Evolutionary conservation across 2,888 invertebrate species (phyloP).

Genomic region (Spilarctia lutea): DNA sequence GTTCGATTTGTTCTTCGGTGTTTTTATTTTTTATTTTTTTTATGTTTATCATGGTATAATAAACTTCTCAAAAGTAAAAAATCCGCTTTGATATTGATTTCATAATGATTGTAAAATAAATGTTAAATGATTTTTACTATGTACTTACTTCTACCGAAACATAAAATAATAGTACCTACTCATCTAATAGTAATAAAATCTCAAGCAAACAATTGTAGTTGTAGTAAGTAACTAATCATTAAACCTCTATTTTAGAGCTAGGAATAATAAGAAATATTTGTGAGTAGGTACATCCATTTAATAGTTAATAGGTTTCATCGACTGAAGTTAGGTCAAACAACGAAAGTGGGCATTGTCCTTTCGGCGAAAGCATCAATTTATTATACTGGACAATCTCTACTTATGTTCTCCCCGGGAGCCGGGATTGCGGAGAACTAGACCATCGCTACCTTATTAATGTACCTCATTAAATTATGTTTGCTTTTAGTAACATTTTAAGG

Average conservation of each 20-base stretch:
- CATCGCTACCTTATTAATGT: constrained; percentile 48
- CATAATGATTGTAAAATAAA: no score
- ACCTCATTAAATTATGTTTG: constrained; percentile 54
- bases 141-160: no score
- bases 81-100: no score
- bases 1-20: no score
- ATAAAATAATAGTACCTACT: no score
- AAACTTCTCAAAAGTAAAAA: no score
- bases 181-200: no score
- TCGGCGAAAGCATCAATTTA: constrained; percentile 38
- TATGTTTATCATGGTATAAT: no score
- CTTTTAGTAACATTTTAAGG: constrained; percentile 35
- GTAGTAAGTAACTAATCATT: constrained; percentile 1
- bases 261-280: constrained; percentile 23
- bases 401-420: constrained; percentile 35
- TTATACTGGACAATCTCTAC: constrained; percentile 40
- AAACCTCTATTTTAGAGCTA: constrained; percentile 7
- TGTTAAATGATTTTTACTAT: no score
- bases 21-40: no score
- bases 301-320: constrained; percentile 30
- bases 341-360: constrained; percentile 38
- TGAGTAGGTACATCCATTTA: constrained; percentile 12
- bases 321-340: constrained; percentile 27
- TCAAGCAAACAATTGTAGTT: neutral
- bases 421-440: constrained; percentile 44